A percentile compares a stretch with the other conserved stretches of the same genome.
Evolutionary conservation across 2,888 invertebrate genomes (phyloP).

Genomic region (Zaprionus lineosus): DNA sequence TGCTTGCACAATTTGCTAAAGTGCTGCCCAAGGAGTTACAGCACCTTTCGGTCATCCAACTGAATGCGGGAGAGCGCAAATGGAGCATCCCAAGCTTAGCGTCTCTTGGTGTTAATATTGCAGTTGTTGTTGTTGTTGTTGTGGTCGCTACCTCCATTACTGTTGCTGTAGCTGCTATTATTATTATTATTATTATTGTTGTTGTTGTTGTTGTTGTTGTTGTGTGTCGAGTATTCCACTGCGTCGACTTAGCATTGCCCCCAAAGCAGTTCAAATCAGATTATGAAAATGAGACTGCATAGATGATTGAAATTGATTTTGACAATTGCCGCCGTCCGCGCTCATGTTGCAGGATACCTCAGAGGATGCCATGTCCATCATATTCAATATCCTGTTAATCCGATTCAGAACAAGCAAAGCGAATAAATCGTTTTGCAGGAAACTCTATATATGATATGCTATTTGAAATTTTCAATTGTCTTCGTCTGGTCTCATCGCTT

Average conservation of each 20-base stretch:
- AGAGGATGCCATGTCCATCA: not conserved
- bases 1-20: constrained; percentile 62
- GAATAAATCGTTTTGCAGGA: too few relatives aligned
- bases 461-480: too few relatives aligned
- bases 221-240: not conserved
- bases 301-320: constrained; percentile 22
- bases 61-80: constrained; percentile 16
- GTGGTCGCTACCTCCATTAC: too few relatives aligned
- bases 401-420: too few relatives aligned
- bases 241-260: not conserved
- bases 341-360: too few relatives aligned
- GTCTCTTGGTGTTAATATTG: too few relatives aligned
- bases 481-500: too few relatives aligned
- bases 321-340: not conserved
- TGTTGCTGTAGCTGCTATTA: not conserved
- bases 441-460: too few relatives aligned
- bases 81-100: constrained; percentile 17
- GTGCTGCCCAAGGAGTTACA: constrained; percentile 57
- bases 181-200: not conserved
- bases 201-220: not conserved
- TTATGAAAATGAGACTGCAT: constrained; percentile 22
- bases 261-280: constrained; percentile 27
- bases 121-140: not conserved
- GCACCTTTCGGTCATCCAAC: constrained; percentile 23
- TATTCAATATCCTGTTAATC: not conserved